These are phyloP conservation scores for Aphidius colemani DNA, from an alignment of 2,888 invertebrate species.

Conservation along the genomic window DNA sequence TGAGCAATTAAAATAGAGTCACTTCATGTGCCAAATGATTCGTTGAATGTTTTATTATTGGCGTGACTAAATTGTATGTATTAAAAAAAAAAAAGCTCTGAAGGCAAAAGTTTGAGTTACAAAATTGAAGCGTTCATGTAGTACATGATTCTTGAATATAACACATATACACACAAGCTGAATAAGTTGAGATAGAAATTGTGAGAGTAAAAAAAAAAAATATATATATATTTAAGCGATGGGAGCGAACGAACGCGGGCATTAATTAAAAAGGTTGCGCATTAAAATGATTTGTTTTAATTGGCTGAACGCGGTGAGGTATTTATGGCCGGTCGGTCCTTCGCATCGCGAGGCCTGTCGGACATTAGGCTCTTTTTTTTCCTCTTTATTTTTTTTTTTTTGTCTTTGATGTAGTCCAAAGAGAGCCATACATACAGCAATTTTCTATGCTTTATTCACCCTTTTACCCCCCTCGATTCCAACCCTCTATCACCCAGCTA, in stretches of 20 bases:
- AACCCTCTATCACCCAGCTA: too few species aligned
- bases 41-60: too few species aligned
- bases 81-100: slow-evolving; percentile 15
- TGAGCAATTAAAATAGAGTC: too few species aligned
- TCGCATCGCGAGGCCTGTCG: slow-evolving; percentile 46
- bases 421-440: too few species aligned
- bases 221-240: slow-evolving; percentile 40
- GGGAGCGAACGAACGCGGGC: slow-evolving; percentile 55
- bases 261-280: slow-evolving; percentile 61
- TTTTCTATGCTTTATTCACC: too few species aligned
- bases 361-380: slow-evolving; percentile 35
- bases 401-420: too few species aligned
- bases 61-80: background rate
- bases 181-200: slow-evolving; percentile 28
- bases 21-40: too few species aligned
- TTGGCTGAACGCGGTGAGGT: slow-evolving; percentile 60
- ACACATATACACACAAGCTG: slow-evolving; percentile 17
- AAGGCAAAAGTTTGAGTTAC: background rate
- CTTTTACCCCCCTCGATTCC: too few species aligned
- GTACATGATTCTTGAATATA: slow-evolving; percentile 1
- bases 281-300: slow-evolving; percentile 62
- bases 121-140: background rate
- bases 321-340: slow-evolving; percentile 56
- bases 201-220: slow-evolving; percentile 19
- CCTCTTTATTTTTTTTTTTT: slow-evolving; percentile 27